A percentile compares a stretch with the other conserved stretches of the same genome.
Conservation (phyloP, 2,888 invertebrate species). For the Mimas tiliae region DNA sequence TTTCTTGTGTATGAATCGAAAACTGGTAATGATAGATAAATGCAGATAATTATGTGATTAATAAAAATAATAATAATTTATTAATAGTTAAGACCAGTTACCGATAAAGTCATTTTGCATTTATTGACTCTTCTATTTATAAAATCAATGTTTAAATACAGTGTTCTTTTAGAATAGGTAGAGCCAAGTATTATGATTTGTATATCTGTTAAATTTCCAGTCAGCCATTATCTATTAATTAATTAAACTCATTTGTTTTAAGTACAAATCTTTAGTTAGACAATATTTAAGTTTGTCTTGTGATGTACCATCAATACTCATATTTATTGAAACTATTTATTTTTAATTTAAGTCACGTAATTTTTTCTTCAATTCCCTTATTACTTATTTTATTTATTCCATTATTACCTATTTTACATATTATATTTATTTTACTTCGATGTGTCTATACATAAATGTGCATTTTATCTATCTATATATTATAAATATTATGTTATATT, state of each 20-base stretch:
- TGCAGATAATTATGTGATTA: background rate
- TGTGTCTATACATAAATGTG: background rate
- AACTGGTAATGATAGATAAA: background rate
- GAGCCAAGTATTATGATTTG: background rate
- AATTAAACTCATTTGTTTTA: background rate
- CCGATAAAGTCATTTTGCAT: slow-evolving; percentile 16
- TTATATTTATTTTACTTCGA: slow-evolving; percentile 19
- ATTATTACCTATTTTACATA: background rate
- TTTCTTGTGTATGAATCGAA: too few species aligned
- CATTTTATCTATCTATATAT: background rate
- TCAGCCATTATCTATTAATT: background rate
- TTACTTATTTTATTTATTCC: slow-evolving; percentile 12
- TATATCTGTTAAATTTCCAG: background rate
- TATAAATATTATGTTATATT: background rate
- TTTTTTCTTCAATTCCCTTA: background rate
- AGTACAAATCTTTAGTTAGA: slow-evolving; percentile 16
- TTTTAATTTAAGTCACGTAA: slow-evolving; percentile 41
- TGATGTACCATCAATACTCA: slow-evolving; percentile 24
- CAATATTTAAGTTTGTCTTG: background rate
- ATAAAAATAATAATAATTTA: slow-evolving; percentile 1
- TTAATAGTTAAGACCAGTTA: slow-evolving; percentile 2
- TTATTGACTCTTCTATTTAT: slow-evolving; percentile 26
- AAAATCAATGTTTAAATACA: slow-evolving; percentile 16
- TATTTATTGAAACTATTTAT: slow-evolving; percentile 48
- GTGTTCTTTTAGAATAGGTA: background rate